These are phyloP conservation scores for Sphyrna mokarran DNA, from an alignment of 2,113 vertebrate genomes.

Conservation along the genomic window DNA sequence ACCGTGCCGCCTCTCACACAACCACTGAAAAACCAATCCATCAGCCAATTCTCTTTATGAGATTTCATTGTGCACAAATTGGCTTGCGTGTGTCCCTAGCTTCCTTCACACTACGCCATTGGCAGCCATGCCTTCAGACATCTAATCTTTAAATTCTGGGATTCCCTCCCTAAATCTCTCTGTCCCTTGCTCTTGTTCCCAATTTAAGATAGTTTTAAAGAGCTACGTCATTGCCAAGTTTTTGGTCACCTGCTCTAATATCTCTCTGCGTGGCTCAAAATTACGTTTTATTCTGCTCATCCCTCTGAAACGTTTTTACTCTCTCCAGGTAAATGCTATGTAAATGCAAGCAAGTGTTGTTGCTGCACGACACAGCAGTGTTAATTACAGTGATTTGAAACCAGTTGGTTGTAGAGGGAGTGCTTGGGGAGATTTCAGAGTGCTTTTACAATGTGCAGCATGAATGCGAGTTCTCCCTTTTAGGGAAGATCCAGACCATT, in stretches of 20 bases:
- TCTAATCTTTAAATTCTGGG: not conserved
- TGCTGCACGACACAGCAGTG: not conserved
- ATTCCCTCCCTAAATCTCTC: not conserved
- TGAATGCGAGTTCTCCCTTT: not conserved
- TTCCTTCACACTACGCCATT: too few relatives aligned
- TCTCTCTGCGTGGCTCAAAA: not conserved
- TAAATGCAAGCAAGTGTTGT: not conserved
- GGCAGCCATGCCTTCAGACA: not conserved
- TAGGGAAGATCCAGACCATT: not conserved
- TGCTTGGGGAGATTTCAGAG: not conserved
- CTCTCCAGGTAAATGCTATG: too few relatives aligned
- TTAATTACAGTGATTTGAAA: not conserved
- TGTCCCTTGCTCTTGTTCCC: not conserved
- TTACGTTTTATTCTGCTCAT: not conserved
- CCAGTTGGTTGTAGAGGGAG: not conserved
- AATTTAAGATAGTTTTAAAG: not conserved
- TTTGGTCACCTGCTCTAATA: not conserved
- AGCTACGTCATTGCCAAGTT: not conserved
- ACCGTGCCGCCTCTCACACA: too few relatives aligned
- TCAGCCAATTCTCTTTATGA: too few relatives aligned
- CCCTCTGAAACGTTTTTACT: not conserved
- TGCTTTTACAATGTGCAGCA: not conserved
- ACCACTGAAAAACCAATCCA: too few relatives aligned
- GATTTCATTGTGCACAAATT: too few relatives aligned
- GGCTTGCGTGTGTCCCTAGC: too few relatives aligned